Conservation (phyloP, 2,113 vertebrate species). For the Anseranas semipalmata region DNA sequence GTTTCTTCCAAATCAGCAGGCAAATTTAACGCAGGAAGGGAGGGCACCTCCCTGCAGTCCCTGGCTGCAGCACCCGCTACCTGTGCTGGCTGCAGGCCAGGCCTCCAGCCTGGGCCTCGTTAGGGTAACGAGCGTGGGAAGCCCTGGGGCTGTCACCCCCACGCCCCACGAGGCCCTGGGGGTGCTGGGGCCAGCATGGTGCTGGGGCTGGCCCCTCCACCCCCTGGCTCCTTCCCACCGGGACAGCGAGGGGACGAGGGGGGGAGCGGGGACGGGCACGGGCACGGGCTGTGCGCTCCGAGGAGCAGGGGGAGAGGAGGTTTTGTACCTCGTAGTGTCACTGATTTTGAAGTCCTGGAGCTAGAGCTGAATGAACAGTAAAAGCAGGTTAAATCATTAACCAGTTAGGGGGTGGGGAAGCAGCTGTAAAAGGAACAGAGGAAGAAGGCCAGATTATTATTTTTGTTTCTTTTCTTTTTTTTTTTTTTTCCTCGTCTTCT, state of each 20-base stretch:
- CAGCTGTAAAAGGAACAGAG: slow-evolving; percentile 83
- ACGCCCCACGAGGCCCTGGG: neutral
- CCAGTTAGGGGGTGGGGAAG: slow-evolving; percentile 47
- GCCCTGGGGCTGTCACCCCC: neutral
- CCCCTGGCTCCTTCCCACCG: neutral
- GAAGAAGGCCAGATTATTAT: slow-evolving; percentile 79
- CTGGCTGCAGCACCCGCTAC: neutral
- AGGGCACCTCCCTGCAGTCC: neutral
- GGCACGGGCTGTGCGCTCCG: slow-evolving; percentile 21
- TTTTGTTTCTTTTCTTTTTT: slow-evolving; percentile 55
- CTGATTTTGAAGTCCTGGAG: slow-evolving; percentile 76
- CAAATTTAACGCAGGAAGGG: neutral
- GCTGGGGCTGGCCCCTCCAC: neutral
- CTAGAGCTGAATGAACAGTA: slow-evolving; percentile 69
- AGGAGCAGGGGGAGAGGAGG: slow-evolving; percentile 68
- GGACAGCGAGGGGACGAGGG: neutral
- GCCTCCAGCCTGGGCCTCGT: neutral
- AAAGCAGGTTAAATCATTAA: slow-evolving; percentile 73
- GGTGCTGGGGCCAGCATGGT: neutral
- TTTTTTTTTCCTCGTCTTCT: slow-evolving; percentile 35
- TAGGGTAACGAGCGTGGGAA: neutral
- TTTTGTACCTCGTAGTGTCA: slow-evolving; percentile 70
- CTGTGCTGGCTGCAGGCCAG: neutral
- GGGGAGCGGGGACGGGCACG: neutral
- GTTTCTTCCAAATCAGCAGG: slow-evolving; percentile 31